These are phyloP conservation scores for Catocala nupta DNA, from an alignment of 2,888 invertebrate species.

Conservation along the genomic window DNA sequence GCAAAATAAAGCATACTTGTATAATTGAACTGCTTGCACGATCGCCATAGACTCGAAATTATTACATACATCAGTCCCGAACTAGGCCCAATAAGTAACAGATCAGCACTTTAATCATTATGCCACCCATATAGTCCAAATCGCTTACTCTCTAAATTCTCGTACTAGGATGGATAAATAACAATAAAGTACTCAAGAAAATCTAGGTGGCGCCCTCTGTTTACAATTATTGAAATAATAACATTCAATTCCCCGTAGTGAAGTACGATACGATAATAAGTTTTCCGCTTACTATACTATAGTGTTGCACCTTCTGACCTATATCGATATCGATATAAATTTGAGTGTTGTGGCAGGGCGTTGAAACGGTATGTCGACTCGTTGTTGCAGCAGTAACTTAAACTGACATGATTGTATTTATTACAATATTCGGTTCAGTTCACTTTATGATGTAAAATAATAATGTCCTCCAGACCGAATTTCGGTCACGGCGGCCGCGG, in stretches of 20 bases:
- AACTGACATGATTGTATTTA: neutral
- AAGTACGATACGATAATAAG: constrained; percentile 50
- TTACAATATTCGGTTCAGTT: too few relatives aligned
- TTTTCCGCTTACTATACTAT: constrained; percentile 37
- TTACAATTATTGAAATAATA: constrained; percentile 64
- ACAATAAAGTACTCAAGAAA: constrained; percentile 34
- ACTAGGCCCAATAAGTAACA: too few relatives aligned
- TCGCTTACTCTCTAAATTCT: neutral
- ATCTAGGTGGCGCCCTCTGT: constrained; percentile 49
- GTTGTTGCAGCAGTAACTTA: neutral
- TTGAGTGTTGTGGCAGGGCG: neutral
- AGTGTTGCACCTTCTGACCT: constrained; percentile 37
- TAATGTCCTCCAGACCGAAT: too few relatives aligned
- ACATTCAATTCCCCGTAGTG: constrained; percentile 61
- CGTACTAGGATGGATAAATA: neutral
- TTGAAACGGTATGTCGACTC: neutral
- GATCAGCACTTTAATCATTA: too few relatives aligned
- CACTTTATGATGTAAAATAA: too few relatives aligned
- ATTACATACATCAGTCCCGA: too few relatives aligned
- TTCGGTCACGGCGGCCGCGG: too few relatives aligned
- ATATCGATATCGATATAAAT: constrained; percentile 33
- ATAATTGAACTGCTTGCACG: too few relatives aligned
- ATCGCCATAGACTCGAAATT: too few relatives aligned
- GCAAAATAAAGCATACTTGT: too few relatives aligned
- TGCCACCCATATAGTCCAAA: neutral